A percentile compares a stretch with the other conserved stretches of the same genome.
phyloP scores from a whole-genome alignment of 2,113 vertebrate genomes.

The Psephotus haematonotus region DNA sequence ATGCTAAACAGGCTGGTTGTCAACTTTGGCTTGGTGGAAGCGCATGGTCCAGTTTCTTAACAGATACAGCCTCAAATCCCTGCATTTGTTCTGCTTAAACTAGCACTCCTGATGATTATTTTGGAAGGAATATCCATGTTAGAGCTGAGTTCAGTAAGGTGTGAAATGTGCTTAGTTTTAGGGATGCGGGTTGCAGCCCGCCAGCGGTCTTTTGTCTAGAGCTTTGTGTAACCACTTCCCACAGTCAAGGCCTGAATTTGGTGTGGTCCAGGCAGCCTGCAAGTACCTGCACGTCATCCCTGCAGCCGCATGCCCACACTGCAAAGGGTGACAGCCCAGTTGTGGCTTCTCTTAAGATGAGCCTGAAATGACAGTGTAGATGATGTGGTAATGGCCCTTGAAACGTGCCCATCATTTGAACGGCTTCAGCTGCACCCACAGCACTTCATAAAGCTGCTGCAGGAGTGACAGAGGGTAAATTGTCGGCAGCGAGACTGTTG shows the following conservation, averaged over 20 bases:
- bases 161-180: background rate
- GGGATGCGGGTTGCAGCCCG: background rate
- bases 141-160: background rate
- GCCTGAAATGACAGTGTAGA: background rate
- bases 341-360: background rate
- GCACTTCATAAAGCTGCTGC: background rate
- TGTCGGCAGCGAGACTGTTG: background rate
- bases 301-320: background rate
- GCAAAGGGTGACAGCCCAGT: background rate
- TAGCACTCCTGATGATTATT: background rate
- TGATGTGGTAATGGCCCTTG: background rate
- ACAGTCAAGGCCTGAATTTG: fast-evolving
- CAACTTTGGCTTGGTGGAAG: background rate
- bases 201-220: background rate
- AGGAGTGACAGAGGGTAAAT: background rate
- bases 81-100: background rate
- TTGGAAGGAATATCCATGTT: background rate
- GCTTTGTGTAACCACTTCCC: background rate
- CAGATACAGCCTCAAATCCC: background rate
- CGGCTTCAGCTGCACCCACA: fast-evolving
- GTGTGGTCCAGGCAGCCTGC: background rate
- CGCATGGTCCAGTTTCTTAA: background rate
- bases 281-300: background rate
- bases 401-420: background rate
- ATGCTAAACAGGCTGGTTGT: background rate